A percentile compares a stretch with the other conserved stretches of the same genome.
Evolutionary conservation across 2,888 invertebrate genomes (phyloP).

Genomic region (Dryomyza anilis): DNA sequence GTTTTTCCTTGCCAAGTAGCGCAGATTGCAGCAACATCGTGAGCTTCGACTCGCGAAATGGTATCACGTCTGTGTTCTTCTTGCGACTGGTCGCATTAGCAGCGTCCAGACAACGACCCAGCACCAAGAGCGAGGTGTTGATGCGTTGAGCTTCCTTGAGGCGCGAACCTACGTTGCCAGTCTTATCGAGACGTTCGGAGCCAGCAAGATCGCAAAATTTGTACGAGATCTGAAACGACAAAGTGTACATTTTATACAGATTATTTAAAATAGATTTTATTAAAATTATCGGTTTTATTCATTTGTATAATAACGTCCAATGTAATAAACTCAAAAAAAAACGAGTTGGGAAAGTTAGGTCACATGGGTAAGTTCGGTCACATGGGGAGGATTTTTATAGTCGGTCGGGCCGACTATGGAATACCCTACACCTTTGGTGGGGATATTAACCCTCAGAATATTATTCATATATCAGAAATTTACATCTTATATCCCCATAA

Average conservation of each 20-base stretch:
- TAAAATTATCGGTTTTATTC: no score
- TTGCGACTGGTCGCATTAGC: slow-evolving; percentile 62
- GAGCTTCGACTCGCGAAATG: slow-evolving; percentile 80
- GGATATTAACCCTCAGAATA: no score
- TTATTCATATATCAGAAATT: no score
- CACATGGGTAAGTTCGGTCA: no score
- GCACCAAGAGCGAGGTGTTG: slow-evolving; percentile 85
- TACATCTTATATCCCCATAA: no score
- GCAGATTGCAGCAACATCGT: slow-evolving; percentile 84
- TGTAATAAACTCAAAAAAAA: no score
- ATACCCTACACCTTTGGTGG: no score
- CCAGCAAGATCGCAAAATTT: slow-evolving; percentile 94
- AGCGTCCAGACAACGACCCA: slow-evolving; percentile 78
- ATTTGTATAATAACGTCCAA: no score
- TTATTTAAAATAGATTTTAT: neutral
- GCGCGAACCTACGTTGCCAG: slow-evolving; percentile 73
- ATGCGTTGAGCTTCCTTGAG: slow-evolving; percentile 86
- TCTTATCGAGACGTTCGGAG: slow-evolving; percentile 78
- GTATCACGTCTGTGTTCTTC: slow-evolving; percentile 49
- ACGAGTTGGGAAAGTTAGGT: no score
- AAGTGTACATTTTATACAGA: no score
- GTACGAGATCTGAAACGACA: slow-evolving; percentile 64
- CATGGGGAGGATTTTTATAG: no score
- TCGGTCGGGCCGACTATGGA: no score
- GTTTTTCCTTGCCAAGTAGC: slow-evolving; percentile 67